A percentile compares a stretch with the other conserved stretches of the same genome.
Evolutionary conservation across 2,888 invertebrate species (phyloP).

Genomic region (Nipponacmea schrenckii): DNA sequence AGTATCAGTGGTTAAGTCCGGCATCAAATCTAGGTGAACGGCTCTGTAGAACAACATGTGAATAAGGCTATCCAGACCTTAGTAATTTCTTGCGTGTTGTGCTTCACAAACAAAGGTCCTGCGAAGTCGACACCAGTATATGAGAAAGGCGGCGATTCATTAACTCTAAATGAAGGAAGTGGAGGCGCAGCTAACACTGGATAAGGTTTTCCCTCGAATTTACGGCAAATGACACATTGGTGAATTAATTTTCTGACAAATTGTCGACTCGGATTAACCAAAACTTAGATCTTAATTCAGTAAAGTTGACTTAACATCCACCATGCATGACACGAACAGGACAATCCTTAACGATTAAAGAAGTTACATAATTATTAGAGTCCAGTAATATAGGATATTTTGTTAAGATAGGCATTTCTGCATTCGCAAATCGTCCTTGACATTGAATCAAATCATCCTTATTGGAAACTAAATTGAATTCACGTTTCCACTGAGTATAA

Average conservation of each 20-base stretch:
- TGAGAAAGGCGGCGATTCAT: neutral
- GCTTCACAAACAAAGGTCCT: neutral
- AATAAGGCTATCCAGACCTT: neutral
- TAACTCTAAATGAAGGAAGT: neutral
- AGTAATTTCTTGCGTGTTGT: neutral
- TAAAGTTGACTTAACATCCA: neutral
- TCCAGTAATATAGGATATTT: neutral
- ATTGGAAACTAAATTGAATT: neutral
- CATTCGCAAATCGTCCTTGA: neutral
- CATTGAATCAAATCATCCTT: neutral
- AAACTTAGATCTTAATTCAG: neutral
- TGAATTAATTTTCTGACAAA: neutral
- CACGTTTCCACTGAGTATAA: neutral
- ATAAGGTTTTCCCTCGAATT: neutral
- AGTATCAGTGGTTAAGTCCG: neutral
- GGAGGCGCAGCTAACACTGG: neutral
- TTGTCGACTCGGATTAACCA: neutral
- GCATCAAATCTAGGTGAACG: neutral
- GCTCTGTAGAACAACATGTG: neutral
- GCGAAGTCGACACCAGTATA: neutral
- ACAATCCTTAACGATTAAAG: neutral
- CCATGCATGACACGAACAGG: conserved; percentile 1
- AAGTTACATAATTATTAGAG: neutral
- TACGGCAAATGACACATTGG: neutral
- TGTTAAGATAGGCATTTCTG: neutral